A percentile compares a stretch with the other conserved stretches of the same genome.
phyloP scores from a whole-genome alignment of 2,113 vertebrate genomes.

The Eurypyga helias region DNA sequence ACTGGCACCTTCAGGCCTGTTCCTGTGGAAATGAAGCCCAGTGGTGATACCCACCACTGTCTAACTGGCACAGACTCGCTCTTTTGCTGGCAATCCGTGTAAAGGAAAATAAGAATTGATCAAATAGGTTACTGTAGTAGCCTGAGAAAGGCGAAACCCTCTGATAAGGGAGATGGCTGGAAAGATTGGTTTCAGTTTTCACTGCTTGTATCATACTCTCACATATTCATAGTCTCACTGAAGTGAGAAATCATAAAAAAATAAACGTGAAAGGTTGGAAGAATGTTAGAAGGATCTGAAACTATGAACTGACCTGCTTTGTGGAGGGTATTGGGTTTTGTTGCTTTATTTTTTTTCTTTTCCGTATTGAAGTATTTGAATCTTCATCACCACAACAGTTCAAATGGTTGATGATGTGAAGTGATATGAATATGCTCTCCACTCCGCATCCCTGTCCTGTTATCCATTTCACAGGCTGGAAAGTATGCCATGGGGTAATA shows the following conservation, averaged over 20 bases:
- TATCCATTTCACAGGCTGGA: neutral
- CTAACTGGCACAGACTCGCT: neutral
- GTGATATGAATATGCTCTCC: neutral
- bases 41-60: fast-evolving
- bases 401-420: neutral
- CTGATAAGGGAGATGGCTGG: neutral
- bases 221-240: neutral
- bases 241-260: neutral
- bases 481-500: neutral
- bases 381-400: neutral
- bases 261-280: neutral
- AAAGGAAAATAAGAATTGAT: neutral
- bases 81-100: neutral
- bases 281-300: neutral
- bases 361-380: neutral
- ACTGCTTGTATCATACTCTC: neutral
- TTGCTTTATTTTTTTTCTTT: neutral
- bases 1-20: fast-evolving
- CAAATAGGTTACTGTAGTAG: neutral
- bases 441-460: neutral
- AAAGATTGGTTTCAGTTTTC: neutral
- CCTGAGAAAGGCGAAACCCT: neutral
- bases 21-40: fast-evolving
- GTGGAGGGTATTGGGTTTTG: no score
- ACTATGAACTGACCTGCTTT: neutral